Percentiles rank a stretch among this genome's conserved stretches.
Evolutionary conservation across 2,797 vertebrate genomes (phyloP).

Genomic region (Cheirogaleus major): DNA sequence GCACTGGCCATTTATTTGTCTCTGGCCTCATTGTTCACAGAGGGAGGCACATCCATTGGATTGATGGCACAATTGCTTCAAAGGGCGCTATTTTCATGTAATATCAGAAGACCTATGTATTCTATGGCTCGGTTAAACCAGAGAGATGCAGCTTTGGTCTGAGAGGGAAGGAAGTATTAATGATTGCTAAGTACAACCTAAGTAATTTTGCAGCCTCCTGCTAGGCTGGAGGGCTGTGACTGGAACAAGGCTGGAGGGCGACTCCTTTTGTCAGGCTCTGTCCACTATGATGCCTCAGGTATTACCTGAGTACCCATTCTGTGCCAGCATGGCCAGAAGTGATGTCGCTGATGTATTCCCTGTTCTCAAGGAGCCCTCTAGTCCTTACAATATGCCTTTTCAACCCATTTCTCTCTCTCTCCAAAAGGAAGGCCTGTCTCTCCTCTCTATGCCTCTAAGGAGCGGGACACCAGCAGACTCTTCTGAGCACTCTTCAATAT

Average conservation of each 20-base stretch:
- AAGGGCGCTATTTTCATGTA: constrained; percentile 80
- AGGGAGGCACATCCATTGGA: constrained; percentile 78
- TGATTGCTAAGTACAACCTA: neutral
- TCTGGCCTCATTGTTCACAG: constrained; percentile 79
- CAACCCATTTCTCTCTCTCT: neutral
- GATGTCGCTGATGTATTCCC: neutral
- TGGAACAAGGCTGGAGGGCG: neutral
- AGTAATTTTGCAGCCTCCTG: neutral
- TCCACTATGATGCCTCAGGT: neutral
- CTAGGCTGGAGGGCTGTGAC: neutral
- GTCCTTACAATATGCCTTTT: neutral
- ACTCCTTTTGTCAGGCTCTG: neutral
- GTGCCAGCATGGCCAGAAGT: neutral
- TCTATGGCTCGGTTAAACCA: constrained; percentile 66
- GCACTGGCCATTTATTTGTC: constrained; percentile 82
- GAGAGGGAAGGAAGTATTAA: constrained; percentile 28
- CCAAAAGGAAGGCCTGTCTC: neutral
- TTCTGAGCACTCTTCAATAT: neutral
- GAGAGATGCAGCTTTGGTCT: constrained; percentile 69
- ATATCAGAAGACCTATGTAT: constrained; percentile 73
- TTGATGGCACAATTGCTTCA: constrained; percentile 81
- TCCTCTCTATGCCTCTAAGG: neutral
- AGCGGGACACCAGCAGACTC: neutral
- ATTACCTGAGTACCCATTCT: neutral
- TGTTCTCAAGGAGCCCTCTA: neutral